Evolutionary conservation across 2,797 vertebrate genomes (phyloP).

Genomic region (Leucoraja ocellata): DNA sequence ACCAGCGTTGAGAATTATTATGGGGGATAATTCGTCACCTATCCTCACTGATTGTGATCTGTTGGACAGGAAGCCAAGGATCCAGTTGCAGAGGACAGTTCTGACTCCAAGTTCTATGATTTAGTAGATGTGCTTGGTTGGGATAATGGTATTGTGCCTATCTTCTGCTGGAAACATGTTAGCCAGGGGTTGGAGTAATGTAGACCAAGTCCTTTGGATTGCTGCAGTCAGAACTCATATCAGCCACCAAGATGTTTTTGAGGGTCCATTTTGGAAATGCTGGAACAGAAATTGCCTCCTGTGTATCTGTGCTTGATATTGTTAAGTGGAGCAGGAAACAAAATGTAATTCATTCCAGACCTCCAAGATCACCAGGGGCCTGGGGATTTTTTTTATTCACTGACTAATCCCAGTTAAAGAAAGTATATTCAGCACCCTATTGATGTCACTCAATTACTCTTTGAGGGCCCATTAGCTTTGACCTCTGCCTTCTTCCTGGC

Average conservation of each 20-base stretch:
- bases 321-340: constrained; percentile 8
- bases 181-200: too few relatives aligned
- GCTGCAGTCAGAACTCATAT: background rate
- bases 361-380: background rate
- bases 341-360: background rate
- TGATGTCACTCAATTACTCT: constrained; percentile 1
- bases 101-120: too few relatives aligned
- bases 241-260: background rate
- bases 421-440: background rate
- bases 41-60: too few relatives aligned
- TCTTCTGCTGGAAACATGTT: background rate
- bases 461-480: background rate
- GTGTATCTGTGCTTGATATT: background rate
- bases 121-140: background rate
- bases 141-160: too few relatives aligned
- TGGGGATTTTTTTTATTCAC: background rate
- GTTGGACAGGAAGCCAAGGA: too few relatives aligned
- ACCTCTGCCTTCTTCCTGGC: background rate
- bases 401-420: background rate
- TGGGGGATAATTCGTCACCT: too few relatives aligned
- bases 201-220: background rate
- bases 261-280: background rate
- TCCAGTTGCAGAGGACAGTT: too few relatives aligned
- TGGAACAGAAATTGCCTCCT: background rate
- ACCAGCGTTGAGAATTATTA: too few relatives aligned